Conservation (phyloP, 1,140 invertebrate genomes). For the Drosophila equinoxialis region DNA sequence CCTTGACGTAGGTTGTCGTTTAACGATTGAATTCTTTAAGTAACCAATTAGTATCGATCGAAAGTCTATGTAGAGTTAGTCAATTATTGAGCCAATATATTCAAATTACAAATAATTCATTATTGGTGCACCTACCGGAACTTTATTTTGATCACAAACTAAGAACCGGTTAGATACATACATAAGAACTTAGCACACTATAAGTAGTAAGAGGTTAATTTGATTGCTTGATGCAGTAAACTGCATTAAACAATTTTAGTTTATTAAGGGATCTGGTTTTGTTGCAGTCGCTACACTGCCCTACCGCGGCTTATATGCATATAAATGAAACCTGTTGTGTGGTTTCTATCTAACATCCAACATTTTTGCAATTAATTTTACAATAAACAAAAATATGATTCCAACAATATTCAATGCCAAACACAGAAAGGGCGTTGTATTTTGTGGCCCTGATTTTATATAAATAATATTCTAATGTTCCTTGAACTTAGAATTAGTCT, state of each 20-base stretch:
- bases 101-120: background rate
- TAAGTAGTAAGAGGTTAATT: constrained; percentile 1
- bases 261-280: background rate
- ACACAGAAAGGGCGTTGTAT: background rate
- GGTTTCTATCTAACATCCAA: background rate
- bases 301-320: background rate
- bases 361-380: background rate
- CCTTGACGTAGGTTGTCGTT: constrained; percentile 34
- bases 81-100: background rate
- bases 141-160: background rate
- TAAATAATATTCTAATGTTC: background rate
- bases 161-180: background rate
- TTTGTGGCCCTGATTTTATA: background rate
- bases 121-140: background rate
- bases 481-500: constrained; percentile 2
- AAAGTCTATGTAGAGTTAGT: background rate
- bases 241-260: background rate
- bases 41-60: constrained; percentile 23
- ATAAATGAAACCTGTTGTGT: background rate
- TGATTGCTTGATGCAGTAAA: background rate
- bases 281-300: background rate
- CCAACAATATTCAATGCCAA: background rate
- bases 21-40: constrained; percentile 11
- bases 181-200: background rate
- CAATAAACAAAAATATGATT: background rate